Evolutionary conservation across 2,113 vertebrate genomes (phyloP), one percentile per base, ranked within the genome.

Genomic region (Axis porcinus): DNA sequence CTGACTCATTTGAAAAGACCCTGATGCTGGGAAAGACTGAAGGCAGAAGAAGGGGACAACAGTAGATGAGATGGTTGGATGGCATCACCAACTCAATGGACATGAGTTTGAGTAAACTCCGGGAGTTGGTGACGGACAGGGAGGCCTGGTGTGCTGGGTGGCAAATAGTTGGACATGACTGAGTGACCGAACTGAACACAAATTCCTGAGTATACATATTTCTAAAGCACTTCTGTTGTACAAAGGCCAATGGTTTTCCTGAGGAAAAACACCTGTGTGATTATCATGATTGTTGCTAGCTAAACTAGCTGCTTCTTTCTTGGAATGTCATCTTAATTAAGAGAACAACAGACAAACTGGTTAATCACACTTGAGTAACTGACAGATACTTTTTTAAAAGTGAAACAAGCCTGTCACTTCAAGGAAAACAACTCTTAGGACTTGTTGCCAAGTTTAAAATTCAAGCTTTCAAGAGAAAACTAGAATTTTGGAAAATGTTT

Each of bases 401-500:
- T 57, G 78, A 58, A 78, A 87, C 28, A 89, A 55, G 64, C 11
- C 43, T 85, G 50, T 87, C 25, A 40, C 25, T 55, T 78, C 52
- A 76, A 74, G 70, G 92, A 70, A 86, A 81, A 81, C 21, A 57
- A 70, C 52, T 67, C 47, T 70, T 12, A 57, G 28, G 36, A 28
- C 81, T 83, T 96, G 25, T 19, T 86, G 82, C 67, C 27, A 67
- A 62, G 43, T 86, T 83, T 54, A 54, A 81, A 95, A 95, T 58
- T 64, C 54, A 67, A 93, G 60, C 30, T 86, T 96, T 95, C 62
- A 86, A 83, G n/a, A 58, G 55, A 91, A 96, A 91, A 76, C 27
- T 4, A 86, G 55, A 78, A 60, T 93, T 97, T 87, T 93, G 54
- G 43, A 90, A 94, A 94, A 84, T 4, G 33, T 81, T 85, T 95